These are phyloP conservation scores for Drosophila pseudotakahashii DNA, from an alignment of 2,888 invertebrate species.

Conservation along the genomic window DNA sequence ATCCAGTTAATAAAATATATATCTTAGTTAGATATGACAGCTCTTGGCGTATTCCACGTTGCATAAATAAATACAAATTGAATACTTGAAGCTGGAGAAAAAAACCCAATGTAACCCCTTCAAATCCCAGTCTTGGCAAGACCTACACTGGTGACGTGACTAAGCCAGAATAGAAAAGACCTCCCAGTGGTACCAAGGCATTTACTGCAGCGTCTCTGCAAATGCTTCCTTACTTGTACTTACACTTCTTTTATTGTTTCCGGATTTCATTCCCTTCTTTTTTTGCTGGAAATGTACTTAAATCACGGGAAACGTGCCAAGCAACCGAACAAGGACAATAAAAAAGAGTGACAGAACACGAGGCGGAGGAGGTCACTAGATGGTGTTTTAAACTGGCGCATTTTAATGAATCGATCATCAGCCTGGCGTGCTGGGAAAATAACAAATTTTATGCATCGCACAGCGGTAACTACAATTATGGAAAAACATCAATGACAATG, in stretches of 20 bases:
- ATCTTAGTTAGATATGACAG: background rate
- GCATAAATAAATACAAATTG: slow-evolving; percentile 10
- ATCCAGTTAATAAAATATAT: background rate
- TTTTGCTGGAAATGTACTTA: slow-evolving; percentile 30
- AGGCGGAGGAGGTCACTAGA: background rate
- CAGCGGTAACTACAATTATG: slow-evolving; percentile 45
- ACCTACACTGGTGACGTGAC: slow-evolving; percentile 35
- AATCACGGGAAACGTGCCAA: slow-evolving; percentile 42
- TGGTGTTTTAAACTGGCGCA: slow-evolving; percentile 1
- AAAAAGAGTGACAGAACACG: slow-evolving; percentile 10
- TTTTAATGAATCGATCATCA: slow-evolving; percentile 28
- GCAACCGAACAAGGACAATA: slow-evolving; percentile 32
- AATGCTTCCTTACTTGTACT: slow-evolving; percentile 30
- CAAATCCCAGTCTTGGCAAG: slow-evolving; percentile 10
- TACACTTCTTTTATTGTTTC: slow-evolving; percentile 38
- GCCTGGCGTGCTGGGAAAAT: slow-evolving; percentile 8
- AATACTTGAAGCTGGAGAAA: background rate
- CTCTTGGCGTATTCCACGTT: background rate
- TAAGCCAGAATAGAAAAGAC: slow-evolving; percentile 32
- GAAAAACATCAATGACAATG: slow-evolving; percentile 46
- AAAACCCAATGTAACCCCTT: background rate
- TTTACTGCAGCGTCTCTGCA: slow-evolving; percentile 39
- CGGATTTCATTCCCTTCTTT: slow-evolving; percentile 8
- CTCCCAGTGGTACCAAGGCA: slow-evolving; percentile 23
- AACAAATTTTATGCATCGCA: slow-evolving; percentile 36